These are phyloP conservation scores for Stichopus horrens DNA, from an alignment of 53 echinoderm and acorn worm species.

Conservation along the genomic window DNA sequence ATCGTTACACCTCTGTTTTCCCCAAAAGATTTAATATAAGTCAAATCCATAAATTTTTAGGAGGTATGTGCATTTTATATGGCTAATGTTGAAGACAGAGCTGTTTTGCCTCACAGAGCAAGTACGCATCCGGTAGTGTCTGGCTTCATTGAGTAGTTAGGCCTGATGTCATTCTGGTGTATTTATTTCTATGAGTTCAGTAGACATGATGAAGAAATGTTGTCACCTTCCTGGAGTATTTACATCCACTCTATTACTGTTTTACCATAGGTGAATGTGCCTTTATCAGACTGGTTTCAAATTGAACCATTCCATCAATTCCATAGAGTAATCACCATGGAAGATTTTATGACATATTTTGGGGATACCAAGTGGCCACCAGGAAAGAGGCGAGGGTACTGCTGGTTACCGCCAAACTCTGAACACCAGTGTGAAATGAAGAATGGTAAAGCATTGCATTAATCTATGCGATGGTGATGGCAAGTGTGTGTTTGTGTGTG, in stretches of 20 bases:
- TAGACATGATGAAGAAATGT: neutral
- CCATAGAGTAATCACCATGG: conserved; percentile 83
- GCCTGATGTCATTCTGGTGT: too few species aligned
- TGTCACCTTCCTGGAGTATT: neutral
- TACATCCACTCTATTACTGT: neutral
- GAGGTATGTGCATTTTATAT: too few species aligned
- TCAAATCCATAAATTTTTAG: too few species aligned
- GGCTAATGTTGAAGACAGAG: too few species aligned
- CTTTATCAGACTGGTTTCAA: conserved; percentile 79
- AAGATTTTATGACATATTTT: conserved; percentile 83
- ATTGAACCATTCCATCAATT: conserved; percentile 65
- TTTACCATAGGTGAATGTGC: conserved; percentile 62
- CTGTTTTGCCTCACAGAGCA: too few species aligned
- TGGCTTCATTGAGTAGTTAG: too few species aligned
- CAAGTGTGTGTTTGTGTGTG: too few species aligned
- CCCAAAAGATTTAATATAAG: too few species aligned
- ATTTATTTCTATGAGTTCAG: too few species aligned
- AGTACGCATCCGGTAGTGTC: too few species aligned
- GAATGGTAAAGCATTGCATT: conserved; percentile 51
- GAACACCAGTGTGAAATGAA: conserved; percentile 69
- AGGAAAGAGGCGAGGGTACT: conserved; percentile 71
- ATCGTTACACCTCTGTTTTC: too few species aligned
- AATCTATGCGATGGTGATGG: neutral
- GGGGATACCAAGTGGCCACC: conserved; percentile 79
- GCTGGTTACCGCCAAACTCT: conserved; percentile 56